Base-by-base conservation (phyloP, 1,140 invertebrate species). In the Pogonognathellus flavescens region DNA sequence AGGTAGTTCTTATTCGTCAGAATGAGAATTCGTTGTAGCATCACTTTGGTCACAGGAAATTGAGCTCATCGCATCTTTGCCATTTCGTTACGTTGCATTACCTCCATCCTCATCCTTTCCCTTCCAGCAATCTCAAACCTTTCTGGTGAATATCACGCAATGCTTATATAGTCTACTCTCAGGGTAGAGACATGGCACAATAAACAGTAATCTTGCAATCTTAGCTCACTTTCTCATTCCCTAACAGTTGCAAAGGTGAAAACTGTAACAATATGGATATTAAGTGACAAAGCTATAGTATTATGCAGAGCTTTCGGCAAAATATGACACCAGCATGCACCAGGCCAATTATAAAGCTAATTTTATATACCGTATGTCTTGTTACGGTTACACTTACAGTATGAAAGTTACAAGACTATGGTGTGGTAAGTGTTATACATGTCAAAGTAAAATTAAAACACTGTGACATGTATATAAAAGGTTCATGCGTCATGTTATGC, bases 11-110 rank as follows among this genome's bases (percentile, higher is more conserved):
- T 66, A 66, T 66, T 66, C 62, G 62, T 66, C 62, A 66, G 62
- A 25, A 66, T 66, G 62, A 20, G 11, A 66, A 66, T 25, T 66
- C 62, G 25, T 41, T 41, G 31, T 66, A 66, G 62, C 62, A 25
- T 62, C 62, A 66, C 62, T 66, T 66, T 25, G 22, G 62, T 66
- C 62, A 66, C 62, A 66, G 62, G 62, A 66, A 66, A 66, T 66
- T 66, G 62, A 66, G 62, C 62, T 66, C 60, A 66, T 66, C 60
- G 60, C 60, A 25, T 66, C 60, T 66, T 66, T 66, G 60, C 60
- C 60, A 66, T 66, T 66, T 66, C 60, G 60, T 66, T 66, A 66
- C 60, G 60, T 66, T 66, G 60, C 60, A 66, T 66, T 66, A 66
- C 60, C 60, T 66, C 25, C 25, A 20, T 66, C 22, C 59, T 66